Conservation (phyloP, 2,888 invertebrate species). For the Masnerella sp. region DNA sequence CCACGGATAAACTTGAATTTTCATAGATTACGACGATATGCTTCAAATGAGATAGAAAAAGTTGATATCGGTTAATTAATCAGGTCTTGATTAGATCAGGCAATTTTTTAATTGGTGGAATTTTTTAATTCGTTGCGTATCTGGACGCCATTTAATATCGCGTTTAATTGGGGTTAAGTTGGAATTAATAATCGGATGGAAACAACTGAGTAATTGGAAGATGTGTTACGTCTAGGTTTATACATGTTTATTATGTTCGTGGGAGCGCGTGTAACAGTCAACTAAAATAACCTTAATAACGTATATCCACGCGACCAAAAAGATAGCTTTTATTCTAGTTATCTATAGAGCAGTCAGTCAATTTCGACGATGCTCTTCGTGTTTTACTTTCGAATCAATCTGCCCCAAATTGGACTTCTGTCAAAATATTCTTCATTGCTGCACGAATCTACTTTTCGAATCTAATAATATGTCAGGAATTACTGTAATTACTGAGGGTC, state of each 20-base stretch:
- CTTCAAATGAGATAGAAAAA: too few relatives aligned
- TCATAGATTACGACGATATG: conserved; percentile 18
- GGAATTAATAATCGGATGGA: conserved; percentile 12
- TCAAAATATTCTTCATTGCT: conserved; percentile 7
- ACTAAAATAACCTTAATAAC: conserved; percentile 47
- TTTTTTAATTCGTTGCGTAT: too few relatives aligned
- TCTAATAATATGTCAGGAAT: too few relatives aligned
- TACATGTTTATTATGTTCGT: conserved; percentile 27
- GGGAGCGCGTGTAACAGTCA: neutral
- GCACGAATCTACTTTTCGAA: too few relatives aligned
- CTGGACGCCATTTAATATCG: too few relatives aligned
- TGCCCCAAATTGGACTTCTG: conserved; percentile 11
- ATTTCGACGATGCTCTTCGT: conserved; percentile 6
- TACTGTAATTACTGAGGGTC: too few relatives aligned
- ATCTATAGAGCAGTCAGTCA: conserved; percentile 19
- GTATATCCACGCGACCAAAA: conserved; percentile 27
- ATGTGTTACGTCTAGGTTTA: conserved; percentile 30
- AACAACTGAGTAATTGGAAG: conserved; percentile 11
- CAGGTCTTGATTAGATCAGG: too few relatives aligned
- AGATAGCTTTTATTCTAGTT: conserved; percentile 22
- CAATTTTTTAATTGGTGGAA: too few relatives aligned
- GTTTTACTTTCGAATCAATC: conserved; percentile 21
- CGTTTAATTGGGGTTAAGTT: too few relatives aligned
- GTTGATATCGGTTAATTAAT: too few relatives aligned
- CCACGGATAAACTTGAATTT: conserved; percentile 15